Base-by-base conservation (phyloP, 1,140 invertebrate genomes). In the Cydia amplana region DNA sequence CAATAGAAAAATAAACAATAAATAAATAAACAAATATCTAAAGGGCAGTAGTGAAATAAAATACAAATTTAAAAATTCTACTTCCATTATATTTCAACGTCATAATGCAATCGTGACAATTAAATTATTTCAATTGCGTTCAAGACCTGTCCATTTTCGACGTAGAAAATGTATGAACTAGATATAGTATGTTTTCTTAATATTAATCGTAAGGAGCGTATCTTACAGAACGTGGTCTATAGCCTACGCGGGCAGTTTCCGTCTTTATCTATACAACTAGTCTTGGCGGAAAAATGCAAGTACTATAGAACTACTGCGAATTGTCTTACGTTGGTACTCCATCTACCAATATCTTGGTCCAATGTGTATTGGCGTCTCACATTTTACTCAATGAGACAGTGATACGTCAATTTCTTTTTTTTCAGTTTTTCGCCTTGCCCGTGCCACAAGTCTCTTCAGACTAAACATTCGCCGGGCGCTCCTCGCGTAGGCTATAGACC, bases 51-150 rank as follows among this genome's bases (percentile, higher is more conserved):
- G 32, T 43, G n/a, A 32, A 91, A 89, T 86, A 81, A 90, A 90
- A 90, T 78, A 78, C 78, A 70, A 75, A 85, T 80, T 82, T 55
- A 86, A 80, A 85, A 88, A 90, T 91, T 91, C 91, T 92, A 92
- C 91, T 91, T 91, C 89, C 88, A 91, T 91, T 92, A 92, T 92
- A 92, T 91, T 92, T 90, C 82, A 89, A 89, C 82, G 82, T 89
- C 89, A 85, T 91, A 84, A 70, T 70, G 65, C 65, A 90, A 84
- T 89, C 79, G 79, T 86, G 88, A 91, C 87, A 86, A 84, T 91
- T 87, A 89, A 87, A 89, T 86, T 88, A 88, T 86, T 87, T 86
- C 83, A 87, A 83, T 86, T 80, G 82, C 79, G 74, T 83, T 82
- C 74, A 63, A 81, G 72, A 78, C 55, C 74, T 74, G 63, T 78